Base-by-base conservation (phyloP, 2,113 vertebrate genomes). In the Lagopus muta region DNA sequence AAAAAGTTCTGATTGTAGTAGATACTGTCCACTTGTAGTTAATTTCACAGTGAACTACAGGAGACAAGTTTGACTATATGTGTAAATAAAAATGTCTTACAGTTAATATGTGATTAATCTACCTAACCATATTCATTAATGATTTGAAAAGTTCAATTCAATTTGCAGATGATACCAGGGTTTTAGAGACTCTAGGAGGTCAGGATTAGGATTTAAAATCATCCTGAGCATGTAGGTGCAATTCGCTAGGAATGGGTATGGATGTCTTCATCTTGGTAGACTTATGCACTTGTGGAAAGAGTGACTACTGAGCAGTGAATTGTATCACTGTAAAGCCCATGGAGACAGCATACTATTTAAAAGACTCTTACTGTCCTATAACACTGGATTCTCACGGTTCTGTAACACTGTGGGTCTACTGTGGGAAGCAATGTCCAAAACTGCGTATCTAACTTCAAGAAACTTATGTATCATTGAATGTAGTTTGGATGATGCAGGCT, bases 81-180 rank as follows among this genome's bases (percentile, higher is more conserved):
- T 24, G 66, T 64, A 71, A 61, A 17, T 90, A 90, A 88, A 83
- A 89, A 62, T 64, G 70, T 10, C 48, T 82, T 82, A 36, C 52
- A 24, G 22, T 69, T 87, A 88, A 89, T 82, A 48, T 24, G 65
- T 61, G 18, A 95, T 82, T 85, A 87, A 72, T 69, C 57, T 90
- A 47, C 69, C 36, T 32, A 89, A 48, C 7, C 84, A 77, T 58
- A 89, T 54, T 92, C 42, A 85, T 84, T 91, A 92, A 65, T 48
- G 20, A 22, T 76, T 91, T 93, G 43, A 72, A 87, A 84, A 82
- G 61, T 69, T 74, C 40, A 34, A 43, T 89, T 90, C 32, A 82
- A 69, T 95, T 87, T 96, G 71, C 38, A 78, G 66, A 78, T 6
- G 7, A 62, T 27, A 77, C 25, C 28, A 87, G 24, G 34, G 34